These are phyloP conservation scores for Dicycla oo DNA, from an alignment of 2,888 invertebrate genomes.

Conservation along the genomic window DNA sequence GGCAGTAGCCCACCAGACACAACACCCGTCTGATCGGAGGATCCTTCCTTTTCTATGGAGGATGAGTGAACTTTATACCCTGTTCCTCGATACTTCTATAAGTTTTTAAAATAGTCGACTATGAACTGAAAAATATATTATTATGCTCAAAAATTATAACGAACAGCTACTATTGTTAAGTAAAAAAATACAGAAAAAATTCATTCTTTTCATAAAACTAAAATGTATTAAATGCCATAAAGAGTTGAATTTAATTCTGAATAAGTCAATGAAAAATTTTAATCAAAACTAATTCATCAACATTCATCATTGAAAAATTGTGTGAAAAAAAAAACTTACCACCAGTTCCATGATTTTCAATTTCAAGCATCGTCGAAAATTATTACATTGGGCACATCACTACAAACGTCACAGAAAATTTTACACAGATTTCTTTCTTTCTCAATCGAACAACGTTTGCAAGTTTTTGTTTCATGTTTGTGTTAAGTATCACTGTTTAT, in stretches of 20 bases:
- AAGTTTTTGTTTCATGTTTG: slow-evolving; percentile 49
- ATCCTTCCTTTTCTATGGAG: too few relatives aligned
- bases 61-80: too few relatives aligned
- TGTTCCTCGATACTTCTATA: too few relatives aligned
- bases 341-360: slow-evolving; percentile 26
- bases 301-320: not conserved
- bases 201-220: not conserved
- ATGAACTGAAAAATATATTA: not conserved
- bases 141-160: not conserved
- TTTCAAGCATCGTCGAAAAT: slow-evolving; percentile 37
- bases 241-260: not conserved
- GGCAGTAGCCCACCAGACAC: too few relatives aligned
- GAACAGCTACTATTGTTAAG: not conserved
- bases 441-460: slow-evolving; percentile 20
- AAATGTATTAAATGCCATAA: not conserved
- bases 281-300: not conserved
- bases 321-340: slow-evolving; percentile 30
- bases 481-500: slow-evolving; percentile 53
- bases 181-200: not conserved
- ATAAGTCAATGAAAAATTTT: not conserved
- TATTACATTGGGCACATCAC: slow-evolving; percentile 51
- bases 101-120: not conserved
- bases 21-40: too few relatives aligned
- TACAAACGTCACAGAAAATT: slow-evolving; percentile 53
- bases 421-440: slow-evolving; percentile 40